phyloP scores from a whole-genome alignment of 2,113 vertebrate species.

The Amphiprion percula region DNA sequence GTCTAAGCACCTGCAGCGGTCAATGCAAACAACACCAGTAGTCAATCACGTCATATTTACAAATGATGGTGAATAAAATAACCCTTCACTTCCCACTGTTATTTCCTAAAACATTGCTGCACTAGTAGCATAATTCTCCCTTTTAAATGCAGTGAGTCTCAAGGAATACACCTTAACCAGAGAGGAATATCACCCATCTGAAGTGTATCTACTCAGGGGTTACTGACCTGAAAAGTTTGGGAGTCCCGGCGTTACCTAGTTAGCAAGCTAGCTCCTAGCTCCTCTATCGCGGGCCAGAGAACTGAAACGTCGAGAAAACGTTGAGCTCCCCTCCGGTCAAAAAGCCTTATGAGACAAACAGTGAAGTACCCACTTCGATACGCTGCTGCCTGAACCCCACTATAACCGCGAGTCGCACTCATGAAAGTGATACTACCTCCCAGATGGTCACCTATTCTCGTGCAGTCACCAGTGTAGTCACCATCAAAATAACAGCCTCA shows the following conservation, averaged over 20 bases:
- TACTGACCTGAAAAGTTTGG: constrained; percentile 69
- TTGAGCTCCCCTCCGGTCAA: constrained; percentile 44
- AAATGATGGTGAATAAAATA: neutral
- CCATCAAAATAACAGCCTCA: constrained; percentile 77
- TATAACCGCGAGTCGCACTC: constrained; percentile 13
- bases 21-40: neutral
- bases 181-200: neutral
- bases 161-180: neutral
- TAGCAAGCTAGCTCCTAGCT: constrained; percentile 77
- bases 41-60: constrained; percentile 18
- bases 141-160: neutral
- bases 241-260: constrained; percentile 55
- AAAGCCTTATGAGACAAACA: constrained; percentile 17
- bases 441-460: constrained; percentile 38
- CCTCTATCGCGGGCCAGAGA: constrained; percentile 60
- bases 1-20: neutral
- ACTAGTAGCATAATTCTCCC: neutral
- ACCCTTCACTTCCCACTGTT: constrained; percentile 24
- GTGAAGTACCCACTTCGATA: constrained; percentile 30
- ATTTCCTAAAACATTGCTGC: neutral
- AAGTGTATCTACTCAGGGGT: constrained; percentile 7
- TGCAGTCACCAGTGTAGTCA: constrained; percentile 65
- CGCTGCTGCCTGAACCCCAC: constrained; percentile 4
- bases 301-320: constrained; percentile 73
- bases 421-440: constrained; percentile 28